These are phyloP conservation scores for Siderastrea radians DNA, from an alignment of 92 coral and sea anemone species.

Conservation along the genomic window DNA sequence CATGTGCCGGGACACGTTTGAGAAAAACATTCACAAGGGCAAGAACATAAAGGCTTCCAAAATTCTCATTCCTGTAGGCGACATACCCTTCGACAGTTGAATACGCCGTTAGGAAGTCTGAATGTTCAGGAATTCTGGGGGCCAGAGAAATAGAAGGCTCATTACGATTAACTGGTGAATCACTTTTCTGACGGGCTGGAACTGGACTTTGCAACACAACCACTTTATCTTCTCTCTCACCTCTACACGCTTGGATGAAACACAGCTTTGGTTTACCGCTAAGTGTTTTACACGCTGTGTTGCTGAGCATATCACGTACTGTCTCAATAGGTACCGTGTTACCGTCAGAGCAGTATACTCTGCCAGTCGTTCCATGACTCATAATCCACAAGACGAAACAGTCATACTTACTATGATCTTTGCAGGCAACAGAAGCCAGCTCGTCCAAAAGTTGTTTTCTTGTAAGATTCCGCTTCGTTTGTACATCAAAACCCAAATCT, in stretches of 20 bases:
- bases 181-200: no score
- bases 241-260: constrained; percentile 92
- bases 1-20: constrained; percentile 37
- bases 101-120: constrained; percentile 72
- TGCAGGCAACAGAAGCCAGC: background rate
- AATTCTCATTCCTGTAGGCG: constrained; percentile 47
- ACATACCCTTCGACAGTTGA: constrained; percentile 67
- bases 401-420: constrained; percentile 65
- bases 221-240: constrained; percentile 38
- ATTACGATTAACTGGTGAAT: no score
- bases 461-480: background rate
- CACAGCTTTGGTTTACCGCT: constrained; percentile 82
- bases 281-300: constrained; percentile 49
- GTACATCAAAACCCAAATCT: constrained; percentile 53
- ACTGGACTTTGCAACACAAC: no score
- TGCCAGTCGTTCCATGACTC: constrained; percentile 82
- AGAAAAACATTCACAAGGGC: constrained; percentile 55
- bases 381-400: constrained; percentile 79
- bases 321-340: constrained; percentile 4
- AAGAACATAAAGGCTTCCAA: constrained; percentile 73
- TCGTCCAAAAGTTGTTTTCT: constrained; percentile 19
- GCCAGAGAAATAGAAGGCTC: no score
- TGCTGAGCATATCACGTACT: constrained; percentile 42
- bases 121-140: background rate
- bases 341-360: constrained; percentile 68